phyloP scores from a whole-genome alignment of 92 coral and sea anemone species.

The Siderastrea radians region DNA sequence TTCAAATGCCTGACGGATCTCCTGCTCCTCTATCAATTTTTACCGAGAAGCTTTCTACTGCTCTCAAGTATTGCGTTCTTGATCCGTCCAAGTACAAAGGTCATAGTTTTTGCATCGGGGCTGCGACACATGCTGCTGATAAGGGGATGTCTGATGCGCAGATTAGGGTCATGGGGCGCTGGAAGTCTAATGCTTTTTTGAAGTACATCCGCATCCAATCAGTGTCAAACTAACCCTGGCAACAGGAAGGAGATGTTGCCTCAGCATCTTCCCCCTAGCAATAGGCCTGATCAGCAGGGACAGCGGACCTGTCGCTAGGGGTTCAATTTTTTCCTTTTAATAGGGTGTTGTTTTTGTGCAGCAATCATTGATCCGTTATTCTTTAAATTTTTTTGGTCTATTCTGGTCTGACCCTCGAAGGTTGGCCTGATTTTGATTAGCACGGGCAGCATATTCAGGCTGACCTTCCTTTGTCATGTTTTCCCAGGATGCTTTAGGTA shows the following conservation, averaged over 20 bases:
- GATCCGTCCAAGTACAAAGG: conserved; percentile 54
- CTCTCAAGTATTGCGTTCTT: conserved; percentile 39
- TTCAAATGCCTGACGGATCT: conserved; percentile 21
- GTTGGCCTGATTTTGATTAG: not conserved
- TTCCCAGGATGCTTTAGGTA: not conserved
- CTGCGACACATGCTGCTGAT: conserved; percentile 66
- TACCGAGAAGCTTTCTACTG: conserved; percentile 21
- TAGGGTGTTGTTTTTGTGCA: not conserved
- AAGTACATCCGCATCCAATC: conserved; percentile 48
- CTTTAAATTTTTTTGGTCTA: not conserved
- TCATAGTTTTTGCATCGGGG: conserved; percentile 61
- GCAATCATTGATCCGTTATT: not conserved
- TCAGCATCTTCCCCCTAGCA: not conserved
- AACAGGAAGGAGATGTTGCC: conserved; percentile 6
- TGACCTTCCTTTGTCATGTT: not conserved
- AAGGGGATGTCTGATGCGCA: conserved; percentile 63
- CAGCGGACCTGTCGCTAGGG: conserved; percentile 8
- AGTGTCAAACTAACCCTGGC: conserved; percentile 12
- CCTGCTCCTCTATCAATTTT: conserved; percentile 41
- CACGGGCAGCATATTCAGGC: not conserved
- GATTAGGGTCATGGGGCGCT: conserved; percentile 54
- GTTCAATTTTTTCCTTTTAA: not conserved
- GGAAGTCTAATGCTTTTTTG: conserved; percentile 60
- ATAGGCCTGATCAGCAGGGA: conserved; percentile 33
- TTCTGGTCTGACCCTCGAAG: not conserved